phyloP scores from a whole-genome alignment of 2,797 vertebrate species.

The Girardinus metallicus region DNA sequence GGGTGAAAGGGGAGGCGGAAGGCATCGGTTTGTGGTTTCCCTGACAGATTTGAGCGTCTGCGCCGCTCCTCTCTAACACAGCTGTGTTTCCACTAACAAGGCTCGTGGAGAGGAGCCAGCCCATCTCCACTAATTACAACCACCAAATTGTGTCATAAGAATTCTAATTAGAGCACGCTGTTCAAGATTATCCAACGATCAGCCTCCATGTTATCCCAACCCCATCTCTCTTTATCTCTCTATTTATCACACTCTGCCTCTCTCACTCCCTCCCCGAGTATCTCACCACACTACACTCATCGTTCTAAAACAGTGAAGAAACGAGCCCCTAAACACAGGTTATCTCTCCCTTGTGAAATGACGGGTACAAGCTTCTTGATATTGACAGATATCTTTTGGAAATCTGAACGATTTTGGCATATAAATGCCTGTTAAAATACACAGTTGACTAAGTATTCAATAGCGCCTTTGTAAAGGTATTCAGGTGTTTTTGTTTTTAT shows the following conservation, averaged over 20 bases:
- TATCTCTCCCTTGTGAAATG: constrained; percentile 8
- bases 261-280: constrained; percentile 23
- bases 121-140: constrained; percentile 98
- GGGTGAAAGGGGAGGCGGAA: constrained; percentile 42
- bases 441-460: neutral
- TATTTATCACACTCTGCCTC: constrained; percentile 66
- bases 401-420: neutral
- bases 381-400: neutral
- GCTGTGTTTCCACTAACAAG: constrained; percentile 97
- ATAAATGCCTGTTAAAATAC: neutral
- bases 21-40: constrained; percentile 83
- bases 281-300: constrained; percentile 27
- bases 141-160: constrained; percentile 99
- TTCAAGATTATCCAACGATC: constrained; percentile 98
- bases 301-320: constrained; percentile 34
- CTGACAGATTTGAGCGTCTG: constrained; percentile 89
- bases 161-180: constrained; percentile 98
- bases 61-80: constrained; percentile 82
- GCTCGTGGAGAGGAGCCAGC: constrained; percentile 90
- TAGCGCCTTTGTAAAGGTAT: neutral
- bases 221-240: constrained; percentile 86
- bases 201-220: constrained; percentile 88
- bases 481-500: neutral
- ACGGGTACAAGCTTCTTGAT: neutral
- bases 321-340: constrained; percentile 14